Base-by-base conservation (phyloP, 2,888 invertebrate species). In the Unio delphinus region DNA sequence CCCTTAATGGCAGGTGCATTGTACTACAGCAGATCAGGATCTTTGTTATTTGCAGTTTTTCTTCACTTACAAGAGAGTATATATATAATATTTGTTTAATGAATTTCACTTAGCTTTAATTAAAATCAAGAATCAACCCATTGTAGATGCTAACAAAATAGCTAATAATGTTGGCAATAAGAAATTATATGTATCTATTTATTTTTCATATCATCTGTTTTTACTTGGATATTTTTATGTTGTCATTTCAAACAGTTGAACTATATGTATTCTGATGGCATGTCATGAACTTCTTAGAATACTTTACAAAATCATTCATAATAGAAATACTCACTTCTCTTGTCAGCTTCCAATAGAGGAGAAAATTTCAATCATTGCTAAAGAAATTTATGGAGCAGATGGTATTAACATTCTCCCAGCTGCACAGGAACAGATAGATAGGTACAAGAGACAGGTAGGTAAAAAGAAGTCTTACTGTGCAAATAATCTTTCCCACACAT, bases 331-430 rank as follows among this genome's bases (percentile, higher is more conserved):
- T 30, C 45, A 4, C 61, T 34, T 72, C 68, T 17, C 58, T 56
- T 71, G 67, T 23, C 89, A 94, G 72, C 80, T 93, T 62, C 91
- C 95, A 17, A 93, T 99, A 68, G 93, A 94, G 79, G 94, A 95
- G 3, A 99, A 99, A 91, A 96, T 99, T 76, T 92, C 92, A 80
- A 93, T 90, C 15, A 97, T 99, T 84, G 97, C 98, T 0, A 93
- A 91, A 68, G 95, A 96, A 89, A 98, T 99, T 93, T 99, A 99
- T 87, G 99, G 99, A 4, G 99, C 99, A n/a, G 95, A 94, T 30
- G 91, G 93, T 55, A 93, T 99, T 23, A 93, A 95, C 75, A 92
- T 97, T 67, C 92, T 93, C 0, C 92, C 93, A 5, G 92, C 93
- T 70, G 98, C 96, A 4, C 88, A 92, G 83, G 91, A 93, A 76